Percentiles rank a stretch among this genome's conserved stretches.
Evolutionary conservation across 1,140 invertebrate genomes (phyloP).

Genomic region (Dufourea novaeangliae): DNA sequence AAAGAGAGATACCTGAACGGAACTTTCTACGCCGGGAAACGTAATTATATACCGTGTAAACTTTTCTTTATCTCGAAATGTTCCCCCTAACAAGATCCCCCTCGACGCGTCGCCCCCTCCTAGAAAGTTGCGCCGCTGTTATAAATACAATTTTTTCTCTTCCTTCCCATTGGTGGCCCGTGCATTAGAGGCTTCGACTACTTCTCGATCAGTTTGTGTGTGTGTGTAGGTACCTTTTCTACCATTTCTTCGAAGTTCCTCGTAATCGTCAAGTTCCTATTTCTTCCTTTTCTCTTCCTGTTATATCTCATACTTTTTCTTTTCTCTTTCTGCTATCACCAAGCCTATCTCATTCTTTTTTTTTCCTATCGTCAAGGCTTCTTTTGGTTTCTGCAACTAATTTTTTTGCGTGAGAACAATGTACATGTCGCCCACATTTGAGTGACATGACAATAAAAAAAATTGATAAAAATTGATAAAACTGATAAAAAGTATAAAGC

Average conservation of each 20-base stretch:
- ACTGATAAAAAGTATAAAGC: no score
- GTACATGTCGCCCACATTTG: no score
- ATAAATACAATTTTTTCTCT: slow-evolving; percentile 24
- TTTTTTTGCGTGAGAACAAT: no score
- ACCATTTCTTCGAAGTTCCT: no score
- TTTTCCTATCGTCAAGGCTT: no score
- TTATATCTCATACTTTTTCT: background rate
- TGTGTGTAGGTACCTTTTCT: no score
- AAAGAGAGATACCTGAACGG: background rate
- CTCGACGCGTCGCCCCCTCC: slow-evolving; percentile 1
- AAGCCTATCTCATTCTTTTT: no score
- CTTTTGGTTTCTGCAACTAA: no score
- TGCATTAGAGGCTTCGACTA: background rate
- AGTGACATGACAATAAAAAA: no score
- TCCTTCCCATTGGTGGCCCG: background rate
- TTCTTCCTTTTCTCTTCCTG: background rate
- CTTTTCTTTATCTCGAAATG: slow-evolving; percentile 22
- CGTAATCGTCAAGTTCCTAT: background rate
- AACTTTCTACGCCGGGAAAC: slow-evolving; percentile 36
- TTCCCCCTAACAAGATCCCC: slow-evolving; percentile 1
- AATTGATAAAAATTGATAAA: no score
- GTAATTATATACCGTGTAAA: slow-evolving; percentile 25
- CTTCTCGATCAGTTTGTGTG: slow-evolving; percentile 18
- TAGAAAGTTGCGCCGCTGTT: slow-evolving; percentile 28
- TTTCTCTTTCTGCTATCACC: no score